Percentiles rank a stretch among this genome's conserved stretches.
Evolutionary conservation across 2,797 vertebrate genomes (phyloP).

Genomic region (Periophthalmus magnuspinnatus): DNA sequence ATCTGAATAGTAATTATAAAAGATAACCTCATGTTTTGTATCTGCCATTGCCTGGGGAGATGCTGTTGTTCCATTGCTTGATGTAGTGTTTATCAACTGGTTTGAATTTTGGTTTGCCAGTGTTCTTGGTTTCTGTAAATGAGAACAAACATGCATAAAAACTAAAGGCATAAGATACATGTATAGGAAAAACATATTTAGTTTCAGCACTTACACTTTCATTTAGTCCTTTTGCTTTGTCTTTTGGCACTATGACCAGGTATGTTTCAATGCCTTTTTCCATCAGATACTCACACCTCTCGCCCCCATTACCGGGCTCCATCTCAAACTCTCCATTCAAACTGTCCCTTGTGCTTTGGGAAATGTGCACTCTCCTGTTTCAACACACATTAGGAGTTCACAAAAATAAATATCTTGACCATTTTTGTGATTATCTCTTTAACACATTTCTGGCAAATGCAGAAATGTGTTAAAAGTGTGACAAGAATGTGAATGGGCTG

Average conservation of each 20-base stretch:
- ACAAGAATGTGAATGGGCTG: too few species aligned
- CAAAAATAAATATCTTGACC: not conserved
- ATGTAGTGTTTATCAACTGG: slow-evolving; percentile 80
- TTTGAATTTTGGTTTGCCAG: slow-evolving; percentile 79
- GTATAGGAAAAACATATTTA: not conserved
- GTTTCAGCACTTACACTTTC: slow-evolving; percentile 77
- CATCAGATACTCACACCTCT: slow-evolving; percentile 89
- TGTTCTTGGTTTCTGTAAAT: slow-evolving; percentile 61
- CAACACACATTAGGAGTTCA: not conserved
- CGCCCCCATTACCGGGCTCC: slow-evolving; percentile 86
- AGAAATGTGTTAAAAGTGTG: not conserved
- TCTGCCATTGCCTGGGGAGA: slow-evolving; percentile 67
- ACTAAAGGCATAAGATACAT: not conserved
- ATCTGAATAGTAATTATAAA: too few species aligned
- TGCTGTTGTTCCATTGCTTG: slow-evolving; percentile 72
- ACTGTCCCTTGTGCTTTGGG: slow-evolving; percentile 89
- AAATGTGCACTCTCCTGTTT: slow-evolving; percentile 91
- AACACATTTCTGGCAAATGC: not conserved
- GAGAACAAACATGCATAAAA: not conserved
- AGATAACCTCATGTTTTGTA: slow-evolving; percentile 56
- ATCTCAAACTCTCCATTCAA: slow-evolving; percentile 89
- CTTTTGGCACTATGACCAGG: slow-evolving; percentile 80
- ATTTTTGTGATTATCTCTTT: not conserved
- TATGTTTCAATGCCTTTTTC: slow-evolving; percentile 94
- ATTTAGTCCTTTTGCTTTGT: slow-evolving; percentile 70